phyloP scores from a whole-genome alignment of 1,140 invertebrate genomes.

The Scaptodrosophila lebanonensis region DNA sequence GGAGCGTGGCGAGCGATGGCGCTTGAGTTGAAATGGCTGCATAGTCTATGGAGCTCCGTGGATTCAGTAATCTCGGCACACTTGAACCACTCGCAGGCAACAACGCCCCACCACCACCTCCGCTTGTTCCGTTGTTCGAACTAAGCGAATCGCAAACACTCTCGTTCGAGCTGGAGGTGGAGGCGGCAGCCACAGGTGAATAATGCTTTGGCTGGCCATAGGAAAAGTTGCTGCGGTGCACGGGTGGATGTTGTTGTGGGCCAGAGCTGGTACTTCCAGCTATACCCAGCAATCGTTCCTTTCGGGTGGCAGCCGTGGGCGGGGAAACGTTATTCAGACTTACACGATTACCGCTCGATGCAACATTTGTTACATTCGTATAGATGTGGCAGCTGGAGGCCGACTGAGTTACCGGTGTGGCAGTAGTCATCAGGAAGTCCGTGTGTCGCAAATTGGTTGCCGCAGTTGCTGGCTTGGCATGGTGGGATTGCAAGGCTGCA shows the following conservation, averaged over 20 bases:
- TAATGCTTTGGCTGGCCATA: slow-evolving; percentile 68
- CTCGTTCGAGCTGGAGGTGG: slow-evolving; percentile 85
- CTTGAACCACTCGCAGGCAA: slow-evolving; percentile 24
- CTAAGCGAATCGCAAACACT: slow-evolving; percentile 82
- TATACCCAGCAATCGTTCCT: slow-evolving; percentile 49
- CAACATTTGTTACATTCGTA: slow-evolving; percentile 31
- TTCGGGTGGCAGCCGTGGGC: slow-evolving; percentile 56
- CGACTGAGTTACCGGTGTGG: slow-evolving; percentile 62
- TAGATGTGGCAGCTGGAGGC: slow-evolving; percentile 54
- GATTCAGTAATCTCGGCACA: slow-evolving; percentile 33
- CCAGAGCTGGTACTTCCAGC: slow-evolving; percentile 32
- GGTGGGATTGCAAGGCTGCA: slow-evolving; percentile 47
- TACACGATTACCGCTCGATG: slow-evolving; percentile 34
- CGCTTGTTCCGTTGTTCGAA: slow-evolving; percentile 77
- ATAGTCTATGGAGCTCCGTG: slow-evolving; percentile 57
- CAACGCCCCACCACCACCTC: slow-evolving; percentile 14
- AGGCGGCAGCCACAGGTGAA: slow-evolving; percentile 57
- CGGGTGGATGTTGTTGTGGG: slow-evolving; percentile 64
- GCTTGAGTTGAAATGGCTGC: slow-evolving; percentile 49
- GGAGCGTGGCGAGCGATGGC: slow-evolving; percentile 53
- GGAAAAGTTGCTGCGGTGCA: slow-evolving; percentile 56
- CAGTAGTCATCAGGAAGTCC: slow-evolving; percentile 62
- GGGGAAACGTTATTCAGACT: slow-evolving; percentile 67
- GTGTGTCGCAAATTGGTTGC: slow-evolving; percentile 53
- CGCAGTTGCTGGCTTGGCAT: slow-evolving; percentile 57